phyloP scores from a whole-genome alignment of 1,140 invertebrate genomes.

The Papilio polytes region DNA sequence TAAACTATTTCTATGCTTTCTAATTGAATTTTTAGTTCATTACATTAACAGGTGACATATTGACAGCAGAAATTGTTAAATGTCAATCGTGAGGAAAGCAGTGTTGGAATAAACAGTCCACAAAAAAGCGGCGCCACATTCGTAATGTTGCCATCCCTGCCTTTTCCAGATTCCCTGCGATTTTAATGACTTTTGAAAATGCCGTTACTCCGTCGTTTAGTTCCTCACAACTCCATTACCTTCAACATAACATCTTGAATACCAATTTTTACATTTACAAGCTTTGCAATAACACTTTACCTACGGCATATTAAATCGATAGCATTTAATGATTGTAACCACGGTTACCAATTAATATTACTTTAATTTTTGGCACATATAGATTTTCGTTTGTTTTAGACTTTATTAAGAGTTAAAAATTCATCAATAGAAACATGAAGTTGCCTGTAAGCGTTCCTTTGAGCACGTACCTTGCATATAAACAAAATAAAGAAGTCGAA shows the following conservation, averaged over 20 bases:
- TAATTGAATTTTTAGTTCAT: background rate
- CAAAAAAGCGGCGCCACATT: background rate
- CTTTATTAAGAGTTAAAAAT: background rate
- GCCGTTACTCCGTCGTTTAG: background rate
- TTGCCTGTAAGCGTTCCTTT: constrained; percentile 62
- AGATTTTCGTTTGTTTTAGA: background rate
- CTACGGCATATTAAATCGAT: constrained; percentile 1
- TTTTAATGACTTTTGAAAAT: background rate
- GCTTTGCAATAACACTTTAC: background rate
- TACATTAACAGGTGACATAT: background rate
- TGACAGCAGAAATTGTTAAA: background rate
- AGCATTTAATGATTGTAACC: background rate
- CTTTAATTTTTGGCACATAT: background rate
- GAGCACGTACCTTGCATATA: constrained; percentile 73
- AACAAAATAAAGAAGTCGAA: constrained; percentile 56
- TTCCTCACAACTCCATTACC: background rate
- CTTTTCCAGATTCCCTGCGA: background rate
- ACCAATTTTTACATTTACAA: background rate
- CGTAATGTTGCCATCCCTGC: background rate
- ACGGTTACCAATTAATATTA: background rate
- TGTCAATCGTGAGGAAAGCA: background rate
- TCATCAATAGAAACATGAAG: constrained; percentile 55
- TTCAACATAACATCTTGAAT: background rate
- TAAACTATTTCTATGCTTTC: constrained; percentile 12
- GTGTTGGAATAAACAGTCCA: background rate